Conservation (phyloP, 2,113 vertebrate species). For the Platysternon megacephalum region DNA sequence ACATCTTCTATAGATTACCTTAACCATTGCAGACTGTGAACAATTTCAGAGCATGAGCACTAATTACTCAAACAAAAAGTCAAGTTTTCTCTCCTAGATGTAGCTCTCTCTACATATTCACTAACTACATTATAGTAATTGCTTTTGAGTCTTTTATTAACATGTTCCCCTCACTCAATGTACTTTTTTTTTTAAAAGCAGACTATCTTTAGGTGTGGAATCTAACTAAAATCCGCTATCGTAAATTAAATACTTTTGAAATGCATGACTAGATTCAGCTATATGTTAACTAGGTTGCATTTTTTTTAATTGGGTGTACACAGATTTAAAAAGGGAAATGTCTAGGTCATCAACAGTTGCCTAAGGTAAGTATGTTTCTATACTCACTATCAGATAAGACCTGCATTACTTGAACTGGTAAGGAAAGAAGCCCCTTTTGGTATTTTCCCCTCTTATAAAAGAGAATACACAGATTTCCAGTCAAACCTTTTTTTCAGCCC, state of each 20-base stretch:
- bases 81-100: background rate
- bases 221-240: background rate
- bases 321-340: background rate
- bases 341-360: background rate
- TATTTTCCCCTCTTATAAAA: background rate
- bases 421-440: background rate
- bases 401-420: background rate
- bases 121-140: background rate
- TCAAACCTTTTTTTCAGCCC: background rate
- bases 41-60: background rate
- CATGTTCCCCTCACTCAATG: background rate
- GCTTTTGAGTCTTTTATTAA: background rate
- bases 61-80: background rate
- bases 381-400: background rate
- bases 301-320: background rate
- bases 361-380: background rate
- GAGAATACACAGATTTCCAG: background rate
- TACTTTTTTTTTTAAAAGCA: too few relatives aligned
- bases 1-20: accelerated
- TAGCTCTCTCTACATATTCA: background rate
- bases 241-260: background rate
- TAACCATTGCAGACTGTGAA: background rate
- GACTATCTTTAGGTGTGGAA: too few relatives aligned
- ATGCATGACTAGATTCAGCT: background rate
- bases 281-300: background rate